Conservation (phyloP, 2,888 invertebrate species). For the Ornithoptera priamus region DNA sequence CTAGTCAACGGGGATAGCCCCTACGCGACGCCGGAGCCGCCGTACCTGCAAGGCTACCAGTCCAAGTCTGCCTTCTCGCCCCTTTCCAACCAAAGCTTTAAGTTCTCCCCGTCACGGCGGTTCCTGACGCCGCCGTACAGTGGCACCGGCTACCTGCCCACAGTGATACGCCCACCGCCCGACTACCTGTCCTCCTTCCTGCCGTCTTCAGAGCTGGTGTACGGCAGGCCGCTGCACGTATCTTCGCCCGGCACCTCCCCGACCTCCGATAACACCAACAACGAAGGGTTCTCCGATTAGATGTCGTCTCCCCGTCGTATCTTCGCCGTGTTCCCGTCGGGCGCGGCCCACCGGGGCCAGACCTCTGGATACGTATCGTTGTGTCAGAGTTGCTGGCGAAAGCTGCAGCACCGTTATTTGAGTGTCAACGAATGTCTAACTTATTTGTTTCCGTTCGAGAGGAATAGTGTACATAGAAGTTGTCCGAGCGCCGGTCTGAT, state of each 20-base stretch:
- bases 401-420: too few species aligned
- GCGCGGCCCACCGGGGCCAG: too few species aligned
- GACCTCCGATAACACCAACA: constrained; percentile 74
- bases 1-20: constrained; percentile 84
- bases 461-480: too few species aligned
- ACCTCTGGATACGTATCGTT: too few species aligned
- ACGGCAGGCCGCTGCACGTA: constrained; percentile 66
- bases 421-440: too few species aligned
- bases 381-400: too few species aligned
- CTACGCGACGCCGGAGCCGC: constrained; percentile 66
- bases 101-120: constrained; percentile 84
- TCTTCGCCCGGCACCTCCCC: constrained; percentile 76
- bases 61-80: constrained; percentile 90
- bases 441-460: too few species aligned
- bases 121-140: constrained; percentile 91
- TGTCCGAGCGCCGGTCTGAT: too few species aligned
- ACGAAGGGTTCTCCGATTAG: constrained; percentile 76
- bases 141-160: constrained; percentile 90
- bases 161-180: constrained; percentile 83
- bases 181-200: constrained; percentile 72
- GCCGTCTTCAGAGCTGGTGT: constrained; percentile 72
- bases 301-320: constrained; percentile 3
- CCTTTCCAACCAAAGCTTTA: constrained; percentile 81
- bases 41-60: constrained; percentile 72
- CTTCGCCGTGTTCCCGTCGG: too few species aligned